These are phyloP conservation scores for Slavum lentiscoides DNA, from an alignment of 2,888 invertebrate species.

Conservation along the genomic window DNA sequence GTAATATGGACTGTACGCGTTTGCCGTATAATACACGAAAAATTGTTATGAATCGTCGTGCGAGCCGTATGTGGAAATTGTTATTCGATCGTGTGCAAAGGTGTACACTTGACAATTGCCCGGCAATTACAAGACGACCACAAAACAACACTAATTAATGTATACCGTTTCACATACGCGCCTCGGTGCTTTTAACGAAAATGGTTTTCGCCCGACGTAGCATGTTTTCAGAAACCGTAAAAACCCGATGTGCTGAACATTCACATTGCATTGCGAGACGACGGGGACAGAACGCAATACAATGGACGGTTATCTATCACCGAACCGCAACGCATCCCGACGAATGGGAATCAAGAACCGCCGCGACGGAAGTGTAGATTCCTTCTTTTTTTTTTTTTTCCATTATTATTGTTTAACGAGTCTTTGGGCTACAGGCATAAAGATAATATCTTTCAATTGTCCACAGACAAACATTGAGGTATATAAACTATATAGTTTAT, in stretches of 20 bases:
- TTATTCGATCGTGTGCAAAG: not conserved
- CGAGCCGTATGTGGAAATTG: not conserved
- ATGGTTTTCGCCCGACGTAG: not conserved
- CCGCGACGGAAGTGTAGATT: too few species aligned
- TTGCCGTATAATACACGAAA: not conserved
- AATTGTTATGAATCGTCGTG: not conserved
- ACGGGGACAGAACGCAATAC: not conserved
- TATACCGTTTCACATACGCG: not conserved
- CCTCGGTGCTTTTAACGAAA: not conserved
- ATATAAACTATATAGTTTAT: too few species aligned
- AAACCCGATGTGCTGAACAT: too few species aligned
- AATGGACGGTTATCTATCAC: constrained; percentile 17
- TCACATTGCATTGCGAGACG: too few species aligned
- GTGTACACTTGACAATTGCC: not conserved
- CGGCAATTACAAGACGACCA: too few species aligned
- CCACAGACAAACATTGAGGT: too few species aligned
- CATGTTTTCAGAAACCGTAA: not conserved
- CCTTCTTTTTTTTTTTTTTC: not conserved
- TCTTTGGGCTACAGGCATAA: not conserved
- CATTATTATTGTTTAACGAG: not conserved
- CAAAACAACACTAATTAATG: not conserved
- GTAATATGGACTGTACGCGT: not conserved
- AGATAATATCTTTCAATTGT: too few species aligned
- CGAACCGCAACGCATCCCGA: not conserved
- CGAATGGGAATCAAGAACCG: constrained; percentile 15